phyloP scores from a whole-genome alignment of 2,888 invertebrate genomes.

The Drosophila paramelanica region DNA sequence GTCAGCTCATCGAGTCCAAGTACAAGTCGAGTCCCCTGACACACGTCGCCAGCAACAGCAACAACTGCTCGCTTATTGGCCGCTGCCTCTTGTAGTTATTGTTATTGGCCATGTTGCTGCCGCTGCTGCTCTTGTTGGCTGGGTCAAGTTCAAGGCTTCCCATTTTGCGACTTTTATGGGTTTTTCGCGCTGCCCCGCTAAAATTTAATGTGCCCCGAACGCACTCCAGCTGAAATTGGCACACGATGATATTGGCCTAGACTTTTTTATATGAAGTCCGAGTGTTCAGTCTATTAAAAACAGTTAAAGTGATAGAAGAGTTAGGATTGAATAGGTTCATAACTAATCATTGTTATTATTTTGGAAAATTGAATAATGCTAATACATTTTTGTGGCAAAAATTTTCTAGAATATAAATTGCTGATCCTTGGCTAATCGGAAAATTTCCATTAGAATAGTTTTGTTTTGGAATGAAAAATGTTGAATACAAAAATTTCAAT shows the following conservation, averaged over 20 bases:
- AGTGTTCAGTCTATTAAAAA: not conserved
- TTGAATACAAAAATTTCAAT: too few relatives aligned
- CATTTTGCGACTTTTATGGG: slow-evolving; percentile 74
- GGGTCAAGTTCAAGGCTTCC: slow-evolving; percentile 79
- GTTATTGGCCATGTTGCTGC: slow-evolving; percentile 61
- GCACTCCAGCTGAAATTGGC: slow-evolving; percentile 43
- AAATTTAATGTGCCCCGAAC: slow-evolving; percentile 49
- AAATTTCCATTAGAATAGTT: too few relatives aligned
- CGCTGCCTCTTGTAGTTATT: slow-evolving; percentile 62
- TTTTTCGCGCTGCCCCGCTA: slow-evolving; percentile 49
- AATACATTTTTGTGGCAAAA: too few relatives aligned
- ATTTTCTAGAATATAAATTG: too few relatives aligned
- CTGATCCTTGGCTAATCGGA: too few relatives aligned
- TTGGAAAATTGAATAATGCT: not conserved
- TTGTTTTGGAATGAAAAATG: too few relatives aligned
- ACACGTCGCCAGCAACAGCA: slow-evolving; percentile 46
- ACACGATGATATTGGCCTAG: slow-evolving; percentile 38
- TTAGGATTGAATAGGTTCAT: not conserved
- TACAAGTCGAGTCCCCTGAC: slow-evolving; percentile 63
- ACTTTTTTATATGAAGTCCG: slow-evolving; percentile 5
- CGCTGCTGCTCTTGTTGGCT: slow-evolving; percentile 50
- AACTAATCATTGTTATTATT: too few relatives aligned
- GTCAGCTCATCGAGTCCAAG: slow-evolving; percentile 73
- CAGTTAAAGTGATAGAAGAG: slow-evolving; percentile 28
- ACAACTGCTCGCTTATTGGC: slow-evolving; percentile 51